Evolutionary conservation across 2,113 vertebrate genomes (phyloP), one percentile per base, ranked within the genome.

Genomic region (Ivindomyrus marchei): DNA sequence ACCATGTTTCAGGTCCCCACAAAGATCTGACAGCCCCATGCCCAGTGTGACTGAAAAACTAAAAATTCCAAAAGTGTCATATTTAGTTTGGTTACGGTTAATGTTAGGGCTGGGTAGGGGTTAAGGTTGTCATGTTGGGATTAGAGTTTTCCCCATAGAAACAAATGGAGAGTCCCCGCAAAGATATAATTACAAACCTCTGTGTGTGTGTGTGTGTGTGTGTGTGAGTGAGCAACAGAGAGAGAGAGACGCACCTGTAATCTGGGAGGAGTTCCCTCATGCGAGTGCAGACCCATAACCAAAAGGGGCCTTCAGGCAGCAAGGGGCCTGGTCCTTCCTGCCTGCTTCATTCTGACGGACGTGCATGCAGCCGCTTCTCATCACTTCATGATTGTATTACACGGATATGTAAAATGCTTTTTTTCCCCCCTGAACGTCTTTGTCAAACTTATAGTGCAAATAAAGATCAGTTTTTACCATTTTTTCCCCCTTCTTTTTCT

Each of bases 211-310:
- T 56, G 53, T 62, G 7, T 62, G 58, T 66, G 62, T 3, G 62
- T 62, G 7, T 62, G 58, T 66, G 62, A 1, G 62, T n/a, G 58
- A 6, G 53, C 1, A 31, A 31, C 5, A 6, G 21, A 0, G 2
- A 31, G 10, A 70, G 9, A 70, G 8, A 56, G 46, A 83, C 89
- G 88, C 91, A 92, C 92, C 91, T 92, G 90, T 91, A 90, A 4
- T 21, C 50, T 56, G 49, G 15, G 90, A 85, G 91, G 88, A 89
- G 91, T 92, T 89, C 86, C 77, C 80, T 88, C 27, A 42, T 62
- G 58, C 47, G 85, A 53, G 70, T 88, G 27, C 66, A n/a, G 70
- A 4, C 7, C 89, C 85, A 83, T 91, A 90, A 92, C 47, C 90
- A 53, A 58, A 89, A 83, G 80, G 89, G 42, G 56, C 53, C 56